Evolutionary conservation across 2,797 vertebrate species (phyloP), one percentile per base, ranked within the genome.

Genomic region (Mallotus villosus): DNA sequence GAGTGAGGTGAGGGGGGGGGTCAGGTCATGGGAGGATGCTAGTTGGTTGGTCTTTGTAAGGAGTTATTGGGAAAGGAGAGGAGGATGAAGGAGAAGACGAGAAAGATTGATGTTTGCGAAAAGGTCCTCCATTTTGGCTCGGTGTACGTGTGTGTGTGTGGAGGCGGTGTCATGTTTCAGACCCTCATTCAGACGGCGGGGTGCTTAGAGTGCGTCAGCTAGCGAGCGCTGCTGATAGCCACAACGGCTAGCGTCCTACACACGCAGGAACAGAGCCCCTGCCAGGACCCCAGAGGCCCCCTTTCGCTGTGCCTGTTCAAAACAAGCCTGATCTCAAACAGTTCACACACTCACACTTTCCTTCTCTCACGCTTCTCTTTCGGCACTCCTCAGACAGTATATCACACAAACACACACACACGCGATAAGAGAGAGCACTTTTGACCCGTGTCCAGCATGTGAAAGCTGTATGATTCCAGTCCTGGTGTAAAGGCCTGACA

Each of bases 351-450:
- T 12, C 60, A 27, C 25, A 19, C 27, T 19, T 25, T 66, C 64
- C 16, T 21, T 16, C 22, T 65, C 63, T 65, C 34, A 46, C 12
- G 21, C n/a, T 46, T 65, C 2, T 49, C 2, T 66, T 51, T 66
- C 64, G 49, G 2, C 41, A 51, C 37, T 65, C 21, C 37, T 66
- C 5, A 3, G 14, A 49, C 14, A 66, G 12, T 49, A 14, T 34
- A 63, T 34, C 34, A 65, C n/a, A 41, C 32, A n/a, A n/a, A 64
- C 63, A 24, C 12, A 6, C 63, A 21, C 63, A 22, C 34, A 65
- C 63, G 22, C 63, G 37, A 65, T 65, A 49, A 65, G 21, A 49
- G 63, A 9, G 62, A 63, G 17, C 37, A 24, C 37, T 49, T 65
- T 49, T 49, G 41, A 25, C 11, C 63, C 3, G 12, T 4, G 19